Evolutionary conservation across 2,888 invertebrate species (phyloP).

Genomic region (Apotomis betuletana): DNA sequence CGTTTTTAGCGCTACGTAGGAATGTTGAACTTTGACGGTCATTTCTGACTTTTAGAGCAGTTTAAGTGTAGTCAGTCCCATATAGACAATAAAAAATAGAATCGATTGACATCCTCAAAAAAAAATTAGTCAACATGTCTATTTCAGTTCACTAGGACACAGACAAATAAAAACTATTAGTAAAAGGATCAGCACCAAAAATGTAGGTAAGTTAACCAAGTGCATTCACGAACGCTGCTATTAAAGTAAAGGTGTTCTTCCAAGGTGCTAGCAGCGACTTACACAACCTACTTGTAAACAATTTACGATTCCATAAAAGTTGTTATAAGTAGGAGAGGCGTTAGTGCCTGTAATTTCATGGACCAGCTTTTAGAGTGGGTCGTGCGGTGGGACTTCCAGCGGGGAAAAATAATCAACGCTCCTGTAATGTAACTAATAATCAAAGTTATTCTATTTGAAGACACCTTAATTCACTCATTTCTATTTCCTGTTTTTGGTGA

Average conservation of each 20-base stretch:
- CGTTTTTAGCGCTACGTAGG: too few species aligned
- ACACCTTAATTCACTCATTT: too few species aligned
- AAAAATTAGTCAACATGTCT: too few species aligned
- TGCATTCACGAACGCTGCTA: background rate
- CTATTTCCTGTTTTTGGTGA: too few species aligned
- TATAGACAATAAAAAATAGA: too few species aligned
- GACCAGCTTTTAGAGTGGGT: constrained; percentile 41
- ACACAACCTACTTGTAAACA: constrained; percentile 57
- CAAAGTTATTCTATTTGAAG: too few species aligned
- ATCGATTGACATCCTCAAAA: too few species aligned
- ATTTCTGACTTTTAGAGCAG: too few species aligned
- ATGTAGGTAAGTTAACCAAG: constrained; percentile 1
- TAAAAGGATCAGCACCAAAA: background rate
- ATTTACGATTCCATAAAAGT: constrained; percentile 63
- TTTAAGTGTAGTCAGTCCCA: too few species aligned
- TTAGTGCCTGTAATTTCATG: constrained; percentile 43
- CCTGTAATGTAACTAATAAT: background rate
- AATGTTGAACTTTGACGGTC: too few species aligned
- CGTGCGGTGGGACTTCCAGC: constrained; percentile 16
- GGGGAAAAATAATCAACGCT: background rate
- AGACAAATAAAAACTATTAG: background rate
- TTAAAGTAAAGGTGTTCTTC: constrained; percentile 45
- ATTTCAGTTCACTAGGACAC: too few species aligned
- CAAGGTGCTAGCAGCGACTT: constrained; percentile 48
- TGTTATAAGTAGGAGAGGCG: constrained; percentile 55